Percentiles rank a stretch among this genome's conserved stretches.
Conservation (phyloP, 2,797 vertebrate genomes). For the Diceros bicornis region DNA sequence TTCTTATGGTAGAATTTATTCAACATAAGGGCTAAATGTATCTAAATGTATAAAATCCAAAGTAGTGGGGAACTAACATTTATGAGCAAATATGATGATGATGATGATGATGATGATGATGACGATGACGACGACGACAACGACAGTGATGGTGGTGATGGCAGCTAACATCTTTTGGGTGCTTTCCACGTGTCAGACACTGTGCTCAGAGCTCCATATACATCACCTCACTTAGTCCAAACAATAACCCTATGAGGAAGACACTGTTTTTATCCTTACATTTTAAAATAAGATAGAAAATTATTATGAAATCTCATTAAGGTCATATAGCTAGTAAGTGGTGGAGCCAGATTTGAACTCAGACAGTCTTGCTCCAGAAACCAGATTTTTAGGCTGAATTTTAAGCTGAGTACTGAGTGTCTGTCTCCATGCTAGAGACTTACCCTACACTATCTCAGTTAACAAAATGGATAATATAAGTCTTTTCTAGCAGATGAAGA, state of each 20-base stretch:
- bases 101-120: too few relatives aligned
- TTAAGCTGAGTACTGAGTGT: background rate
- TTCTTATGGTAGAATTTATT: background rate
- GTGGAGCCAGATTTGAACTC: background rate
- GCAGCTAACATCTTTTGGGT: background rate
- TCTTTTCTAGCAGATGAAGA: background rate
- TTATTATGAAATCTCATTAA: background rate
- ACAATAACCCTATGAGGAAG: background rate
- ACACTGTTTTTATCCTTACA: background rate
- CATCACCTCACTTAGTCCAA: background rate
- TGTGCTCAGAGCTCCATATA: background rate
- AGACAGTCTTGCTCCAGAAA: background rate
- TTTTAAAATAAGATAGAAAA: conserved; percentile 50
- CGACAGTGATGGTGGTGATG: background rate
- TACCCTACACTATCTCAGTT: background rate
- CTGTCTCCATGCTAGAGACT: background rate
- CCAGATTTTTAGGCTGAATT: background rate
- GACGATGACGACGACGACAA: too few relatives aligned
- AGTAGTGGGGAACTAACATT: background rate
- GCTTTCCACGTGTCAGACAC: background rate
- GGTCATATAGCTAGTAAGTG: background rate
- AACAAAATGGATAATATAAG: background rate
- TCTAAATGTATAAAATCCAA: background rate
- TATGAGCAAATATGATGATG: background rate
- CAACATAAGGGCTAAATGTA: background rate